These are phyloP conservation scores for Epiblema foenella DNA, from an alignment of 2,888 invertebrate genomes.

Conservation along the genomic window DNA sequence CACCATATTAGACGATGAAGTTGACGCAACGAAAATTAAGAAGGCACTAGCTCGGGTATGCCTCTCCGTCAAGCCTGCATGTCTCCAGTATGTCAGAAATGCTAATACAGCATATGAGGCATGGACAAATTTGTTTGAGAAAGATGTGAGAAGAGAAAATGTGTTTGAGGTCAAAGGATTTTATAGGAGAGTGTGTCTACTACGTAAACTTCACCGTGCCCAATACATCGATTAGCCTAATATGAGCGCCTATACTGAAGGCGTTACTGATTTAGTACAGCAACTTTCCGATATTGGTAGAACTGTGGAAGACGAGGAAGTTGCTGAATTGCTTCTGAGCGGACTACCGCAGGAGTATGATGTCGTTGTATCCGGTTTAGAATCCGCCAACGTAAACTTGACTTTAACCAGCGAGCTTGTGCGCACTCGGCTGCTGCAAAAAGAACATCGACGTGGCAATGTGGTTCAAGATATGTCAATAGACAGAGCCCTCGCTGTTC, in stretches of 20 bases:
- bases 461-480: too few relatives aligned
- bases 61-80: too few relatives aligned
- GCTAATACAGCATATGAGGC: slow-evolving; percentile 11
- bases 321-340: too few relatives aligned
- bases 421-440: background rate
- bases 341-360: too few relatives aligned
- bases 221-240: slow-evolving; percentile 7
- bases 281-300: slow-evolving; percentile 29
- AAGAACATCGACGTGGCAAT: background rate
- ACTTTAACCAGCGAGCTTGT: background rate
- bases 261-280: slow-evolving; percentile 20
- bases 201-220: slow-evolving; percentile 16
- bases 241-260: slow-evolving; percentile 29
- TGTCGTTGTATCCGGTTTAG: background rate
- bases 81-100: too few relatives aligned
- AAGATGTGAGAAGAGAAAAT: background rate
- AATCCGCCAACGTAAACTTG: background rate
- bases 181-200: slow-evolving; percentile 14
- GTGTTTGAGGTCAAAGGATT: slow-evolving; percentile 34
- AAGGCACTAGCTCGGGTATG: too few relatives aligned
- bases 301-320: slow-evolving; percentile 22
- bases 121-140: too few relatives aligned
- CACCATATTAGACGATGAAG: too few relatives aligned
- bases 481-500: too few relatives aligned
- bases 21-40: too few relatives aligned